These are phyloP conservation scores for Grammatotria lemairii DNA, from an alignment of 2,113 vertebrate species.

Conservation along the genomic window DNA sequence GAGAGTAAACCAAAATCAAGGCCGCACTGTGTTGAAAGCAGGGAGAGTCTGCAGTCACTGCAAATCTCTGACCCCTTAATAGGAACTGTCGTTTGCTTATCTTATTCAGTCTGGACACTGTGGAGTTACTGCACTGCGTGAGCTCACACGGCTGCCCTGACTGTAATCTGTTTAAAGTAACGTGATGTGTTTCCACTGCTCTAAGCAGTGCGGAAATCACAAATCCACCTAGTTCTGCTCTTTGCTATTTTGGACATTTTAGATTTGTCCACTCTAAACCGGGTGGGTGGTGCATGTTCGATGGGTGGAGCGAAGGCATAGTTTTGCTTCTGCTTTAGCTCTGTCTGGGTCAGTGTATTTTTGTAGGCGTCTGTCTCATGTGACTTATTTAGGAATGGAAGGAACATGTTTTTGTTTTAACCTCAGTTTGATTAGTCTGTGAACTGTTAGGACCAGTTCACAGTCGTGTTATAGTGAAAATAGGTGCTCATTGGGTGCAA, in stretches of 20 bases:
- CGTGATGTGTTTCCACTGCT: not conserved
- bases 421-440: not conserved
- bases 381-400: not conserved
- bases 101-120: not conserved
- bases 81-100: not conserved
- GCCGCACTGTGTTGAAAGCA: not conserved
- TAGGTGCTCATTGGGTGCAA: not conserved
- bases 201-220: not conserved
- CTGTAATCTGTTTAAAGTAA: not conserved
- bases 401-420: not conserved
- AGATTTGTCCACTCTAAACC: not conserved
- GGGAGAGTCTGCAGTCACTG: not conserved
- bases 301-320: not conserved
- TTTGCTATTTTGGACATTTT: not conserved
- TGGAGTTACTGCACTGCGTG: not conserved
- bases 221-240: not conserved
- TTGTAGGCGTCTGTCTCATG: not conserved
- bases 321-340: conserved; percentile 70
- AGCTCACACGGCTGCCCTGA: not conserved
- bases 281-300: not conserved
- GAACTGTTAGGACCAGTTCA: not conserved
- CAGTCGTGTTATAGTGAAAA: not conserved
- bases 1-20: not conserved
- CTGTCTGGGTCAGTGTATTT: conserved; percentile 13
- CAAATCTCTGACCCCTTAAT: not conserved